Base-by-base conservation (phyloP, 2,888 invertebrate species). In the Notodonta ziczac region DNA sequence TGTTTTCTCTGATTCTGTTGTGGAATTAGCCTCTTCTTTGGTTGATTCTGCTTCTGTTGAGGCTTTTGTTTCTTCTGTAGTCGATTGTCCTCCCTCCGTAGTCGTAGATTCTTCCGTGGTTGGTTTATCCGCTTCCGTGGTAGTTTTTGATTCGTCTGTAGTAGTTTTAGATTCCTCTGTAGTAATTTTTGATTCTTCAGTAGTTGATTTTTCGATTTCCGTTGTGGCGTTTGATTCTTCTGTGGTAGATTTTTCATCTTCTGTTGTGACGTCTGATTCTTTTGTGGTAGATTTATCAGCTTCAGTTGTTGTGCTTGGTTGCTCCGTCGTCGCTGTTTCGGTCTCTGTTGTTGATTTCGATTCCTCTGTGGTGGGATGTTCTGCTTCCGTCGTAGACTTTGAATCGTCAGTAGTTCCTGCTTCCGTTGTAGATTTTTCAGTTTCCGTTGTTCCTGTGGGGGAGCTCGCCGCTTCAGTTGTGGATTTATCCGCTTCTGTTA, bases 241-340 rank as follows among this genome's bases (percentile, higher is more conserved):
- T 57, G 66, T 70, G 0, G 73, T 70, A 16, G 70, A 59, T 54
- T 66, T 44, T 8, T 68, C 63, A 10, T 57, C 63, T 0, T 59
- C 55, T n/a, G 58, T 62, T 0, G 58, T 70, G 35, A 59, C 60
- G 61, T 58, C 57, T 5, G 70, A 57, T 54, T 74, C 73, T 51
- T 72, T 65, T 55, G 76, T 66, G 12, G 74, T 67, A 13, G 73
- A 65, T 10, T 70, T 63, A 24, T 70, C 62, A 7, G 70, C 63
- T 65, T 78, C 75, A 39, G 73, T 75, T 8, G 79, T 76, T 24
- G 79, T 69, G 73, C 66, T 50, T 63, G 62, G 62, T 42, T 72
- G 70, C 0, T 62, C 62, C 57, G 59, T 59, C 5, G 67, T 56
- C 3, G 69, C 58, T 0, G 70, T 65, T 51, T 50, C 59, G 9